Conservation (phyloP, 2,113 vertebrate genomes). For the Heterocephalus glaber region DNA sequence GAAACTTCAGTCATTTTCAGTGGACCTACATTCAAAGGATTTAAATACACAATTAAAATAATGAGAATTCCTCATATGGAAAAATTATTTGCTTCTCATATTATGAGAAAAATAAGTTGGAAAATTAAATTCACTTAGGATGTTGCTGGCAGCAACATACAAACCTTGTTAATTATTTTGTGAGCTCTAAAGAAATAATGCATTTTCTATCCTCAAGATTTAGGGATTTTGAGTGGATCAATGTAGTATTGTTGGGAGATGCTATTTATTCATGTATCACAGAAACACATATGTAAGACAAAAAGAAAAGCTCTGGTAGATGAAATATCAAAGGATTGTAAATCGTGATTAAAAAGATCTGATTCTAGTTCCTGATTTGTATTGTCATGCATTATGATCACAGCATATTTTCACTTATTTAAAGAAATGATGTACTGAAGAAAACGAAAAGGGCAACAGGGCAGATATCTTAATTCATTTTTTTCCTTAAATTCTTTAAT, state of each 20-base stretch:
- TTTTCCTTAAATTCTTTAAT: too few relatives aligned
- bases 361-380: conserved; percentile 44
- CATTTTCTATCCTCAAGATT: not conserved
- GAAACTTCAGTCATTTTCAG: not conserved
- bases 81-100: conserved; percentile 11
- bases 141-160: not conserved
- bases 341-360: conserved; percentile 43
- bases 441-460: conserved; percentile 53
- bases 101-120: not conserved
- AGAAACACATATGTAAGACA: not conserved
- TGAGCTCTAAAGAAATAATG: not conserved
- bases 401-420: conserved; percentile 64
- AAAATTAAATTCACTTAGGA: not conserved
- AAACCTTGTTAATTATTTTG: not conserved
- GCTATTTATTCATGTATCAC: not conserved
- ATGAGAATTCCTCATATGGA: not conserved
- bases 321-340: conserved; percentile 56
- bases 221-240: not conserved
- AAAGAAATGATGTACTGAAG: conserved; percentile 50
- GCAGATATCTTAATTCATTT: conserved; percentile 64
- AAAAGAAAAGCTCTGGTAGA: conserved; percentile 40
- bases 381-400: conserved; percentile 44
- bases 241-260: not conserved
- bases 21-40: not conserved
- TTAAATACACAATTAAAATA: not conserved